Conservation (phyloP, 2,888 invertebrate genomes). For the Cephus runcator region DNA sequence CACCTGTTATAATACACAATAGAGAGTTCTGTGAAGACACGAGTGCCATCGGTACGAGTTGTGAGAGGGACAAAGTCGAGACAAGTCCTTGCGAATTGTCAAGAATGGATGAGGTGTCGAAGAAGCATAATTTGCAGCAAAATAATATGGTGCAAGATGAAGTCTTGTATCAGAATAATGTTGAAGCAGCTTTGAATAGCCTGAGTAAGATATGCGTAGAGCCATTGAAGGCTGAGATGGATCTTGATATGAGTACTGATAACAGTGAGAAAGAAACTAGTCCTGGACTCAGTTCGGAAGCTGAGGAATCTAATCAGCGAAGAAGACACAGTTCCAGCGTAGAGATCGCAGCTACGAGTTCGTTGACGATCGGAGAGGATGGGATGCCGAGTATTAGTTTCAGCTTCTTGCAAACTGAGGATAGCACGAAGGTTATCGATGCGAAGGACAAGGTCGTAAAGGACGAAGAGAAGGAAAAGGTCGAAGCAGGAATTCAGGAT, state of each 20-base stretch:
- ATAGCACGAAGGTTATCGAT: background rate
- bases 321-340: conserved; percentile 51
- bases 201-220: conserved; percentile 30
- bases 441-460: conserved; percentile 1
- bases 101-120: background rate
- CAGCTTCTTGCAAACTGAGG: conserved; percentile 44
- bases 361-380: conserved; percentile 45
- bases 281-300: background rate
- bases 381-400: conserved; percentile 57
- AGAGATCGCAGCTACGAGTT: conserved; percentile 52
- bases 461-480: conserved; percentile 6
- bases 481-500: conserved; percentile 2
- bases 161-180: conserved; percentile 41
- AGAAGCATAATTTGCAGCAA: background rate
- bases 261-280: background rate
- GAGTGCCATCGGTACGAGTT: background rate
- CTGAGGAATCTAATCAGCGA: conserved; percentile 7
- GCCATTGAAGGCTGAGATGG: conserved; percentile 18
- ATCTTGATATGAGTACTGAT: conserved; percentile 10
- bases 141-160: conserved; percentile 17
- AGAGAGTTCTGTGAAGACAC: conserved; percentile 28
- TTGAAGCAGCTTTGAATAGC: conserved; percentile 37
- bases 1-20: conserved; percentile 52
- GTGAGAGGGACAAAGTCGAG: conserved; percentile 4
- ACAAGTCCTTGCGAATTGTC: conserved; percentile 3